A percentile compares a stretch with the other conserved stretches of the same genome.
phyloP scores from a whole-genome alignment of 2,113 vertebrate genomes.

The Scophthalmus maximus region DNA sequence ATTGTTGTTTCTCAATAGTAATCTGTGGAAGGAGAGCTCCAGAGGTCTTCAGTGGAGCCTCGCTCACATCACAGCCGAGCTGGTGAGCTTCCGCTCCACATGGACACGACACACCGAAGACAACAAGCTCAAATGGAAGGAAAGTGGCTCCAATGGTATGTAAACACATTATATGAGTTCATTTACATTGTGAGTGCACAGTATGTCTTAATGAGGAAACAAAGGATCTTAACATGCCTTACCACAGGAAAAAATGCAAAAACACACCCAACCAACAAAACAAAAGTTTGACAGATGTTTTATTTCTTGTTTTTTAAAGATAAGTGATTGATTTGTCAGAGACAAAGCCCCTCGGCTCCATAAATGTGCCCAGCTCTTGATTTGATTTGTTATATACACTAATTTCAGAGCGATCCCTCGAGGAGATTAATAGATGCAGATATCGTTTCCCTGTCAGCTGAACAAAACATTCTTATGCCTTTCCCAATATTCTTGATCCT shows the following conservation, averaged over 20 bases:
- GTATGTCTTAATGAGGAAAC: not conserved
- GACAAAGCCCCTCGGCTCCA: conserved; percentile 7
- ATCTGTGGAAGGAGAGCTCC: conserved; percentile 90
- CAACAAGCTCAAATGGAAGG: conserved; percentile 96
- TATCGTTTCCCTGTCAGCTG: conserved; percentile 42
- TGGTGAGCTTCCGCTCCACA: conserved; percentile 90
- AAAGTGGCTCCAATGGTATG: conserved; percentile 88
- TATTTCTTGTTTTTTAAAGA: not conserved
- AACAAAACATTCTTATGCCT: conserved; percentile 45
- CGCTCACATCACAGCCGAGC: conserved; percentile 89
- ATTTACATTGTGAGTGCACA: not conserved
- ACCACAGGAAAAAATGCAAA: not conserved
- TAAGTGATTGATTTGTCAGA: conserved; percentile 16
- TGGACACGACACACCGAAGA: conserved; percentile 93
- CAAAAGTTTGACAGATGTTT: not conserved
- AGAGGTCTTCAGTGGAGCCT: conserved; percentile 89
- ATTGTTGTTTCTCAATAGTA: conserved; percentile 70
- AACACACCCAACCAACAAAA: no score
- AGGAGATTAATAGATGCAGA: conserved; percentile 33
- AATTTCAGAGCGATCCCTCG: conserved; percentile 51
- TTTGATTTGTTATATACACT: conserved; percentile 39
- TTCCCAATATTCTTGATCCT: conserved; percentile 54
- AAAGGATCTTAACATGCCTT: no score
- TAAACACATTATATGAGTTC: not conserved
- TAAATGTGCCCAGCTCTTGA: conserved; percentile 40